These are phyloP conservation scores for Crenuchus spilurus DNA, from an alignment of 2,797 vertebrate species.

Conservation along the genomic window DNA sequence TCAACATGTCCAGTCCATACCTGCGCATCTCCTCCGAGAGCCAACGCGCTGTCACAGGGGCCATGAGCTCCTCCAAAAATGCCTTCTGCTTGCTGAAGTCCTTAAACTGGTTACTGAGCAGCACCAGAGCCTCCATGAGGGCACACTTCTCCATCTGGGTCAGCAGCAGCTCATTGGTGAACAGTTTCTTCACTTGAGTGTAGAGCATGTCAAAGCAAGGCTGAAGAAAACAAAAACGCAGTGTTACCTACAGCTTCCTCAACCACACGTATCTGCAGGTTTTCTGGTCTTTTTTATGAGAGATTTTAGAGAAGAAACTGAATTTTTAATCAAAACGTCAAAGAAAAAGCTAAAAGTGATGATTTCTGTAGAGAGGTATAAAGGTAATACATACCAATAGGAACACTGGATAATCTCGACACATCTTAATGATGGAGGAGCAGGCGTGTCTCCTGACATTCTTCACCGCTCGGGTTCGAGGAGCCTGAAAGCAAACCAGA, in stretches of 20 bases:
- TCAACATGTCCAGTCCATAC: slow-evolving; percentile 64
- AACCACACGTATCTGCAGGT: background rate
- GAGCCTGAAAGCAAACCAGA: slow-evolving; percentile 73
- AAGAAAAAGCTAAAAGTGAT: background rate
- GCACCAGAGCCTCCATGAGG: slow-evolving; percentile 92
- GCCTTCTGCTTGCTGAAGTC: slow-evolving; percentile 88
- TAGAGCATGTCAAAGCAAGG: slow-evolving; percentile 94
- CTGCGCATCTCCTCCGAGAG: slow-evolving; percentile 89
- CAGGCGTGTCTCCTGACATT: slow-evolving; percentile 94
- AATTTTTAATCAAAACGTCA: background rate
- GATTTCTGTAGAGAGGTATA: background rate
- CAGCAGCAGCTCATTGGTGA: slow-evolving; percentile 81
- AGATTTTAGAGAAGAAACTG: too few relatives aligned
- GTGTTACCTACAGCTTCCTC: background rate
- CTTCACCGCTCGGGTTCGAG: slow-evolving; percentile 89
- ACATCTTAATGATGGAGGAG: slow-evolving; percentile 94
- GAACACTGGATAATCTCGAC: slow-evolving; percentile 90
- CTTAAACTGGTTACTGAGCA: slow-evolving; percentile 96
- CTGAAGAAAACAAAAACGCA: slow-evolving; percentile 61
- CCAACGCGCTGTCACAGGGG: slow-evolving; percentile 85
- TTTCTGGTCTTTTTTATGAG: too few relatives aligned
- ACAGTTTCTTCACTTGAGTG: slow-evolving; percentile 86
- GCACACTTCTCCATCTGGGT: slow-evolving; percentile 93
- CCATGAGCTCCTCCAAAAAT: slow-evolving; percentile 91
- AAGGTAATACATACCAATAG: slow-evolving; percentile 80